phyloP scores from a whole-genome alignment of 2,797 vertebrate genomes.

The Hydrolagus colliei region DNA sequence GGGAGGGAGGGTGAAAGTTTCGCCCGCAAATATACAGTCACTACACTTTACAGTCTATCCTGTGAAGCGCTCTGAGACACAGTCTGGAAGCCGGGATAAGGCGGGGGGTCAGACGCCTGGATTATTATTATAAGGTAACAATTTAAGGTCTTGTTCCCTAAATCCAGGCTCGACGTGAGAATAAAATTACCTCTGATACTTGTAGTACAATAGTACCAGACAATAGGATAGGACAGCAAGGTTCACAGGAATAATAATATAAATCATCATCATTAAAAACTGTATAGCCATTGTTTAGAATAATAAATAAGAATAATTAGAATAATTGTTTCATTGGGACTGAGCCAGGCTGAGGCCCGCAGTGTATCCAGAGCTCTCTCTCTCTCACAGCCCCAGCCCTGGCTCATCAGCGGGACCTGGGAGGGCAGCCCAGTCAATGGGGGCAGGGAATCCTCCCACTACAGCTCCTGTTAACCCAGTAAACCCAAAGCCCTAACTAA shows the following conservation, averaged over 20 bases:
- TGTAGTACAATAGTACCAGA: not conserved
- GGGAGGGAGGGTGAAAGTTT: not conserved
- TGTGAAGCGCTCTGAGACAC: not conserved
- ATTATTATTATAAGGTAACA: not conserved
- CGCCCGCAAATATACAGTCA: too few relatives aligned
- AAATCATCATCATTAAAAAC: not conserved
- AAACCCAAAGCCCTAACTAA: too few relatives aligned
- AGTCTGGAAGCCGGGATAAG: not conserved
- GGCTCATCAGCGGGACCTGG: too few relatives aligned
- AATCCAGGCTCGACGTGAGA: not conserved
- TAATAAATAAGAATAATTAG: slow-evolving; percentile 22
- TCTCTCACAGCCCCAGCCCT: too few relatives aligned
- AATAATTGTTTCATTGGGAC: too few relatives aligned
- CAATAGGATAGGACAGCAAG: slow-evolving; percentile 11
- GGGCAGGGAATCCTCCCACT: too few relatives aligned
- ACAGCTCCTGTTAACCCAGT: too few relatives aligned
- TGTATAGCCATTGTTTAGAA: not conserved
- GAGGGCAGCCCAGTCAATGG: too few relatives aligned
- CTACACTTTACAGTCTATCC: too few relatives aligned
- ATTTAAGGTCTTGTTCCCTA: too few relatives aligned
- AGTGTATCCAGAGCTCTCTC: too few relatives aligned
- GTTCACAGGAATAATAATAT: slow-evolving; percentile 7
- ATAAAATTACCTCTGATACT: not conserved
- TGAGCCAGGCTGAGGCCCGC: too few relatives aligned
- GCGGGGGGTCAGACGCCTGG: not conserved